Evolutionary conservation across 2,888 invertebrate species (phyloP).

Genomic region (Synanthedon formicaeformis): DNA sequence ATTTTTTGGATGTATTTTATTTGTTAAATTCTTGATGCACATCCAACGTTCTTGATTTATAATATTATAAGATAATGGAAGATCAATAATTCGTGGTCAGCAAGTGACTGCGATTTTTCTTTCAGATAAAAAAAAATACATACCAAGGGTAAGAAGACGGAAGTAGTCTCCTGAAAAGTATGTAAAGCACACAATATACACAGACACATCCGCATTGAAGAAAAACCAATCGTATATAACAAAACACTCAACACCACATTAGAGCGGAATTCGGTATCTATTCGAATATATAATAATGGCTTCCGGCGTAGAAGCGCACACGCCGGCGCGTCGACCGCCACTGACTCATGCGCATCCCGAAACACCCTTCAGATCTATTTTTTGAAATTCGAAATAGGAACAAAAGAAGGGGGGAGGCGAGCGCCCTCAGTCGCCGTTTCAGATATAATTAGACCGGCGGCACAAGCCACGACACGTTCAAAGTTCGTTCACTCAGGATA

Average conservation of each 20-base stretch:
- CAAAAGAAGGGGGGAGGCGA: slow-evolving; percentile 65
- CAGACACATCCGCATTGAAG: not conserved
- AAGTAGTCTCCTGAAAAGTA: not conserved
- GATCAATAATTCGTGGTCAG: no score
- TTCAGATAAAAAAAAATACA: no score
- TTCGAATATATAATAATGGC: slow-evolving; percentile 15
- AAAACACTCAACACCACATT: slow-evolving; percentile 25
- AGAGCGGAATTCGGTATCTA: slow-evolving; percentile 18
- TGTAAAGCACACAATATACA: not conserved
- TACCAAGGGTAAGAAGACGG: no score
- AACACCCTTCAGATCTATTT: slow-evolving; percentile 60
- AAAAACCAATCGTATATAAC: not conserved
- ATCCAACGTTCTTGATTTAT: no score
- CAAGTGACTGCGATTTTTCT: no score
- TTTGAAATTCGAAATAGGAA: slow-evolving; percentile 66
- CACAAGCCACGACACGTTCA: slow-evolving; percentile 41
- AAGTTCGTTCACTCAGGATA: slow-evolving; percentile 63
- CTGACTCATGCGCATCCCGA: slow-evolving; percentile 61
- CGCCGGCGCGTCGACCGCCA: slow-evolving; percentile 53
- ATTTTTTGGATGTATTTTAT: no score
- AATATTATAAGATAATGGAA: no score
- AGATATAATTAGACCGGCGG: slow-evolving; percentile 49
- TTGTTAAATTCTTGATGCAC: no score
- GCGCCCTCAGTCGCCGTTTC: slow-evolving; percentile 49
- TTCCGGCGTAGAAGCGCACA: slow-evolving; percentile 35